Evolutionary conservation across 1,140 invertebrate genomes (phyloP).

Genomic region (Platyscapa corneri): DNA sequence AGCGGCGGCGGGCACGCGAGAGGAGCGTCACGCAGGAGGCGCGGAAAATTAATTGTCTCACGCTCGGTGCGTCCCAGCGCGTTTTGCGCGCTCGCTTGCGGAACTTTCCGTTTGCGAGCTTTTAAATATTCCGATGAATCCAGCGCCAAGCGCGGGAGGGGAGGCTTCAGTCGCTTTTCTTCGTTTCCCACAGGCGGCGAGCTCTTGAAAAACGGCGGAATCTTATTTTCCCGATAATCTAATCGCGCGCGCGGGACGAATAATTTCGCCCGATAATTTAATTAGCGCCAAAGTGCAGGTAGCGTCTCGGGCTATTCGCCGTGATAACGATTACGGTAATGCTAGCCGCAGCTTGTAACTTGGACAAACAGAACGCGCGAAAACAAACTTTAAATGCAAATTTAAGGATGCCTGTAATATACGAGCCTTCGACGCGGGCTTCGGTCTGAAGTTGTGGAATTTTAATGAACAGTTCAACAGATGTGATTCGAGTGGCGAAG

Average conservation of each 20-base stretch:
- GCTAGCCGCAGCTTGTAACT: neutral
- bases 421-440: constrained; percentile 21
- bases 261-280: neutral
- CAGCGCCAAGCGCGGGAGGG: no score
- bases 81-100: constrained; percentile 5
- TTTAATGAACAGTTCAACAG: constrained; percentile 45
- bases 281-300: neutral
- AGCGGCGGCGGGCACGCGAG: neutral
- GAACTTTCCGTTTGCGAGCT: constrained; percentile 16
- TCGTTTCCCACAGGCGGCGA: no score
- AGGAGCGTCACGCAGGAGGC: neutral
- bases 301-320: neutral
- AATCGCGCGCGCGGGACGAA: no score
- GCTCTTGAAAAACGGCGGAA: neutral
- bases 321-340: neutral
- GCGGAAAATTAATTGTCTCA: constrained; percentile 35
- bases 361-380: constrained; percentile 22
- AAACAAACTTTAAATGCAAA: constrained; percentile 45
- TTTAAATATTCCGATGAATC: no score
- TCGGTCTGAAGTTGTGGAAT: constrained; percentile 38
- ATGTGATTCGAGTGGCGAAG: constrained; percentile 43
- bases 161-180: no score
- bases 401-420: constrained; percentile 25
- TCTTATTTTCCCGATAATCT: no score
- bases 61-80: constrained; percentile 11